Evolutionary conservation across 2,888 invertebrate genomes (phyloP).

Genomic region (Tipula lateralis): DNA sequence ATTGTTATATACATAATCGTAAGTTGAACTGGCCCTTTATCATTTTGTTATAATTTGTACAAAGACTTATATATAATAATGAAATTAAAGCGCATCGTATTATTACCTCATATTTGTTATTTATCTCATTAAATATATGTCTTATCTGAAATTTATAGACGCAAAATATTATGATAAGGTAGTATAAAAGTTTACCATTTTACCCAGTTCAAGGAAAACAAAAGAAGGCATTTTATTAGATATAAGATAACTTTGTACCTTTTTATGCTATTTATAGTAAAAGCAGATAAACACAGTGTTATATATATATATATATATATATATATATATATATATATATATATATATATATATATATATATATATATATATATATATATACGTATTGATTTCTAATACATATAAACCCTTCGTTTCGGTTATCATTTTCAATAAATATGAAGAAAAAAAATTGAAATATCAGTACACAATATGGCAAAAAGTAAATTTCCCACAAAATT

Average conservation of each 20-base stretch:
- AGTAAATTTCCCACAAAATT: slow-evolving; percentile 1
- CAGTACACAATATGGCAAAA: neutral
- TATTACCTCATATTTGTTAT: neutral
- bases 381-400: neutral
- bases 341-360: neutral
- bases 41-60: neutral
- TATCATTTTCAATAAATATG: neutral
- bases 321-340: neutral
- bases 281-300: too few relatives aligned
- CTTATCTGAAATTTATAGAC: neutral
- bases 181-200: neutral
- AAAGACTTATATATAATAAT: neutral
- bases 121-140: neutral
- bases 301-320: neutral
- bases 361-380: too few relatives aligned
- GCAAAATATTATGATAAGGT: neutral
- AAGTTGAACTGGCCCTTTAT: neutral
- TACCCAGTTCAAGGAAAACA: neutral
- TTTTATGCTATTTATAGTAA: too few relatives aligned
- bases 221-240: neutral
- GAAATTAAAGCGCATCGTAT: neutral
- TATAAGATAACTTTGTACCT: neutral
- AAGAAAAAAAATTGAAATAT: neutral
- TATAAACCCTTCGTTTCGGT: neutral
- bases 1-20: neutral